Conservation (phyloP, 2,113 vertebrate species). For the Seriola rivoliana region DNA sequence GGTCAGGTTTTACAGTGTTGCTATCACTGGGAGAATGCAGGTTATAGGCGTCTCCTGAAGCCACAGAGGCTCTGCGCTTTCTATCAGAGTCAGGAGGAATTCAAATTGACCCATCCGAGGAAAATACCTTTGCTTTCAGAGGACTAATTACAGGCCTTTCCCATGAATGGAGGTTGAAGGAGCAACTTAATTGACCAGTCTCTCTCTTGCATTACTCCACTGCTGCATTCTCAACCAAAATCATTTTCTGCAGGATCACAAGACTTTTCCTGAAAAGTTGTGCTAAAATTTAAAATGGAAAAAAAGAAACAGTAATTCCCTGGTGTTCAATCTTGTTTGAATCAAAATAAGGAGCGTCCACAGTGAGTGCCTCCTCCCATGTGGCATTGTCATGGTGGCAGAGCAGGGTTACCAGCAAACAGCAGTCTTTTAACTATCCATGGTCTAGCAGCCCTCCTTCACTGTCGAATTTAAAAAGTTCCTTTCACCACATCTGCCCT, state of each 20-base stretch:
- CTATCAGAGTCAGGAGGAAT: conserved; percentile 66
- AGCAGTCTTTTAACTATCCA: conserved; percentile 73
- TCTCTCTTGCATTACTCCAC: conserved; percentile 52
- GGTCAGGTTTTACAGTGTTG: conserved; percentile 71
- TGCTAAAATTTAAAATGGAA: conserved; percentile 8
- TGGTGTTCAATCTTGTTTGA: conserved; percentile 64
- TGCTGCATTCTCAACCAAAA: conserved; percentile 52
- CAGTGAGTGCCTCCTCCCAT: conserved; percentile 62
- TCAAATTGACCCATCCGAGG: conserved; percentile 65
- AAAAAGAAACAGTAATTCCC: conserved; percentile 54
- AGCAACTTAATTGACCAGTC: conserved; percentile 79
- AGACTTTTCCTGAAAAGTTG: conserved; percentile 43
- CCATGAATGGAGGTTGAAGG: conserved; percentile 68
- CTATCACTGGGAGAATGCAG: conserved; percentile 68
- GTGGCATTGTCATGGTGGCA: conserved; percentile 67
- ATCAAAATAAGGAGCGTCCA: conserved; percentile 69
- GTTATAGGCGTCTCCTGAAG: conserved; percentile 65
- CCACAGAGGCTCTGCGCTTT: conserved; percentile 57
- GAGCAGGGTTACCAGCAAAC: conserved; percentile 69
- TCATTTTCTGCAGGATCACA: conserved; percentile 60
- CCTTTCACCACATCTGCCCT: conserved; percentile 87
- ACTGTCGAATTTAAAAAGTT: conserved; percentile 77
- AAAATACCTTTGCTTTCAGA: conserved; percentile 75
- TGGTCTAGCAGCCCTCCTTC: conserved; percentile 73
- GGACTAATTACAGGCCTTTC: conserved; percentile 78